phyloP scores from a whole-genome alignment of 2,888 invertebrate species.

The Drosophila macrospina region DNA sequence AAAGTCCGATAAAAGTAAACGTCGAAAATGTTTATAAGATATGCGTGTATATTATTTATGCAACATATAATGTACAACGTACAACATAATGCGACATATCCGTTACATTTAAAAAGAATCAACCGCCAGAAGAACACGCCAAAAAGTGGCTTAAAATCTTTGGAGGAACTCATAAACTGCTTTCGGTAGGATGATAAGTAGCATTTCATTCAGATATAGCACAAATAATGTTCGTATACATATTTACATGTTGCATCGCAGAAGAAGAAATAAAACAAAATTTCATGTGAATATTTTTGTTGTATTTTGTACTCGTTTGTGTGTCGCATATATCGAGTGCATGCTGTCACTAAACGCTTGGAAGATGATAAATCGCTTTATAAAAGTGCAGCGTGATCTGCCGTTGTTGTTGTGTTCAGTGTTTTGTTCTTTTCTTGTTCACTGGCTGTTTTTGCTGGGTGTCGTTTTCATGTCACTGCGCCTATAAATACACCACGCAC shows the following conservation, averaged over 20 bases:
- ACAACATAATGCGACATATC: slow-evolving; percentile 67
- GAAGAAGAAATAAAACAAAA: slow-evolving; percentile 39
- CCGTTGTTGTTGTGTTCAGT: slow-evolving; percentile 14
- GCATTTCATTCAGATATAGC: slow-evolving; percentile 74
- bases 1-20: slow-evolving; percentile 19
- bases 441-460: slow-evolving; percentile 42
- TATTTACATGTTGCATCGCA: slow-evolving; percentile 26
- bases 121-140: slow-evolving; percentile 62
- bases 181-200: slow-evolving; percentile 60
- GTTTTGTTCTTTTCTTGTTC: slow-evolving; percentile 47
- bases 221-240: slow-evolving; percentile 5
- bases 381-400: slow-evolving; percentile 80
- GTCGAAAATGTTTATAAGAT: background rate
- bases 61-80: background rate
- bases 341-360: slow-evolving; percentile 77
- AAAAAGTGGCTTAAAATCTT: slow-evolving; percentile 73
- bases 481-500: slow-evolving; percentile 62
- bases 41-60: slow-evolving; percentile 1
- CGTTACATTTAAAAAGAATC: slow-evolving; percentile 49
- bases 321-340: slow-evolving; percentile 51
- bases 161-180: slow-evolving; percentile 61
- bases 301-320: slow-evolving; percentile 22
- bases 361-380: slow-evolving; percentile 81
- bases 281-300: slow-evolving; percentile 16
- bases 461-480: slow-evolving; percentile 65